Conservation (phyloP, 2,797 vertebrate species). For the Crenichthys baileyi region DNA sequence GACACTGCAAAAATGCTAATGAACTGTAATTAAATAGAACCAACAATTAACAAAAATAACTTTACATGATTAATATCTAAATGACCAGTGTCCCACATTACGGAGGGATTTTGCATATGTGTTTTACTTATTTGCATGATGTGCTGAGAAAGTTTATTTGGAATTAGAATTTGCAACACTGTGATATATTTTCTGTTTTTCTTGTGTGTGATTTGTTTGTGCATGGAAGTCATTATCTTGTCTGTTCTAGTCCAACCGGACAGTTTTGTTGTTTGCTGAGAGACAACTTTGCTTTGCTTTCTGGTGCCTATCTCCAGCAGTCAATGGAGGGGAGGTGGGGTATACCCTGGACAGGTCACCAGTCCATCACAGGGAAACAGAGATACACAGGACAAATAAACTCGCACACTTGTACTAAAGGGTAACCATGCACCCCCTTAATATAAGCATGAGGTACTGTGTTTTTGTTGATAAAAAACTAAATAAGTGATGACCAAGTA, state of each 20-base stretch:
- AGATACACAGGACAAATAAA: not conserved
- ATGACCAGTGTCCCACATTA: too few relatives aligned
- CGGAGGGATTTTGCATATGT: too few relatives aligned
- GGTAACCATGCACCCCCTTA: not conserved
- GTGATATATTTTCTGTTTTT: not conserved
- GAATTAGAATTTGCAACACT: too few relatives aligned
- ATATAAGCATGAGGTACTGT: not conserved
- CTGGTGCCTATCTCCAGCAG: too few relatives aligned
- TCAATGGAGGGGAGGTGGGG: too few relatives aligned
- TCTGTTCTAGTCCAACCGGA: not conserved
- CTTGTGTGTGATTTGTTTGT: not conserved
- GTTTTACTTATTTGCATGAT: too few relatives aligned
- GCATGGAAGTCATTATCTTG: not conserved
- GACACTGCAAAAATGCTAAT: too few relatives aligned
- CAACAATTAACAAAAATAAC: too few relatives aligned
- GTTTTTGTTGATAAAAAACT: not conserved
- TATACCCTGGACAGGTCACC: not conserved
- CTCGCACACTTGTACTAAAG: too few relatives aligned
- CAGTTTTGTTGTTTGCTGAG: not conserved
- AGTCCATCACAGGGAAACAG: not conserved
- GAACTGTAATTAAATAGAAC: too few relatives aligned
- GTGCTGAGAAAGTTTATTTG: too few relatives aligned
- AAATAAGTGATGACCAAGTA: not conserved
- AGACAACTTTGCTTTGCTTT: not conserved
- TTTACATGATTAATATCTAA: too few relatives aligned